Base-by-base conservation (phyloP, 2,888 invertebrate species). In the Drosophila pseudotalamancana region DNA sequence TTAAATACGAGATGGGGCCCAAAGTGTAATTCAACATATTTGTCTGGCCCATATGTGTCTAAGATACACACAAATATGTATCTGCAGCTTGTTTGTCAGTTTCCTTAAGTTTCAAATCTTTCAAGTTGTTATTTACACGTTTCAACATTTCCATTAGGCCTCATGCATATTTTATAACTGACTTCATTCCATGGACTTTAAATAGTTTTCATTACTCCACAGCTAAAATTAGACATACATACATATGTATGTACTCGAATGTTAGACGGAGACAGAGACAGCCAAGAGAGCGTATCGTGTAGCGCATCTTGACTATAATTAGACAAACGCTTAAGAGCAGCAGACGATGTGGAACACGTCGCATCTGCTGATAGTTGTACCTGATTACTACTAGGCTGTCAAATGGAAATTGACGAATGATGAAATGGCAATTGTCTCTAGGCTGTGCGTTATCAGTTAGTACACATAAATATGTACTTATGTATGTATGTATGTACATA, bases 141-240 rank as follows among this genome's bases (percentile, higher is more conserved):
- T 64, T 56, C 78, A 62, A 77, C 80, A 71, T 81, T 77, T 81
- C 78, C 71, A 84, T 75, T 77, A 81, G 67, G 61, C 63, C 43
- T 55, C 56, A 35, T 68, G 75, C 78, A 81, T 81, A 78, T 81
- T 78, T 81, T 69, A 84, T 81, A 76, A 81, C 84, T 67, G 76
- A 68, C 80, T 71, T 78, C 66, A 51, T 60, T 78, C 32, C 64
- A 25, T 69, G 21, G 53, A 62, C 79, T 76, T 65, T 63, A 82
- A 79, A 81, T 80, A 83, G 83, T 75, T 70, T 72, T 67, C 70
- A 78, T 84, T 77, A 81, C 76, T 72, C 61, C 74, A 68, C 54
- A 54, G 45, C 77, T 78, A 78, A 70, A 77, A 68, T 74, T 77
- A 78, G 77, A 63, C 39, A 16, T 8, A 32, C 8, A 56, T 31